Percentiles rank a stretch among this genome's conserved stretches.
These are phyloP conservation scores for Sycophila texana DNA, from an alignment of 2,888 invertebrate species.

Conservation along the genomic window DNA sequence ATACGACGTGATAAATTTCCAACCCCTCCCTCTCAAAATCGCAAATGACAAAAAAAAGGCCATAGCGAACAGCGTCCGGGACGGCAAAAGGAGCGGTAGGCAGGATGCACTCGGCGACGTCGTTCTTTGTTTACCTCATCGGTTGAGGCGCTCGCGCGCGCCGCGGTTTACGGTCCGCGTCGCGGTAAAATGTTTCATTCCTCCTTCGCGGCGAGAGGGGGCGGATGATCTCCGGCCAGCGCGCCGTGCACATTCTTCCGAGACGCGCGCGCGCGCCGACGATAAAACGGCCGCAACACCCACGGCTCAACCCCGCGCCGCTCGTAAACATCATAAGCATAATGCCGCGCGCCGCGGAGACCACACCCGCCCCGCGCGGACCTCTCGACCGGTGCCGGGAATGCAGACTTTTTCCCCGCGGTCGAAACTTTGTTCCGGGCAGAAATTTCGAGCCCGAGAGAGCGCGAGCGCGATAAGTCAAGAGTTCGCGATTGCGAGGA, in stretches of 20 bases:
- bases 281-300: not conserved
- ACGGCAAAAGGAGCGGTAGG: slow-evolving; percentile 5
- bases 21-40: too few relatives aligned
- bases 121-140: not conserved
- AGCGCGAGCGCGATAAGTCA: too few relatives aligned
- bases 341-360: slow-evolving; percentile 59
- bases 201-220: not conserved
- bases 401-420: not conserved
- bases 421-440: not conserved
- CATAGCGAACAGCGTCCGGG: not conserved
- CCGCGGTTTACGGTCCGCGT: not conserved
- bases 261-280: slow-evolving; percentile 66
- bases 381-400: not conserved
- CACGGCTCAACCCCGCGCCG: slow-evolving; percentile 56
- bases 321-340: slow-evolving; percentile 69
- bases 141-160: not conserved
- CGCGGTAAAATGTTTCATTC: slow-evolving; percentile 43
- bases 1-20: slow-evolving; percentile 35
- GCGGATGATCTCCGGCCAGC: too few relatives aligned
- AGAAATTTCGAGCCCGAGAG: not conserved
- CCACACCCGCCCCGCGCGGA: slow-evolving; percentile 62
- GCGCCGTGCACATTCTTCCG: slow-evolving; percentile 7
- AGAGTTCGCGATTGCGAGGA: too few relatives aligned
- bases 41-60: not conserved
- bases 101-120: not conserved